Percentiles rank a stretch among this genome's conserved stretches.
Evolutionary conservation across 2,797 vertebrate species (phyloP).

Genomic region (Mastacembelus armatus): DNA sequence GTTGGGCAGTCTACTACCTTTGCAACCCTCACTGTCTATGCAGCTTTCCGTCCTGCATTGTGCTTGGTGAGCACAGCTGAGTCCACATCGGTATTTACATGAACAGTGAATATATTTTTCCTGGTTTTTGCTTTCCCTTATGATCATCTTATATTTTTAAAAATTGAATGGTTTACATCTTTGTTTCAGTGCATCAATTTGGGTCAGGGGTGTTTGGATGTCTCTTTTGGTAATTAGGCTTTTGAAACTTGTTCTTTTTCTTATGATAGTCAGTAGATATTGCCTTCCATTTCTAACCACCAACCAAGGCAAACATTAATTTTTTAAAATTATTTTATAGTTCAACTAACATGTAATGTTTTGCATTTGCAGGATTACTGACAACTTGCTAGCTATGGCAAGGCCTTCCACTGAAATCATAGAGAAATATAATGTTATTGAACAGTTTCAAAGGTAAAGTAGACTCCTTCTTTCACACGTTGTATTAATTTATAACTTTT

Average conservation of each 20-base stretch:
- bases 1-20: constrained; percentile 3
- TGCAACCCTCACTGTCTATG: background rate
- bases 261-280: background rate
- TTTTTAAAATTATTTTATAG: background rate
- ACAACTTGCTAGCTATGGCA: constrained; percentile 96
- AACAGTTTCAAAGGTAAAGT: constrained; percentile 92
- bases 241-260: too few species aligned
- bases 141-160: background rate
- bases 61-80: background rate
- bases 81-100: constrained; percentile 18
- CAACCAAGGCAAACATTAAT: background rate
- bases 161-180: background rate
- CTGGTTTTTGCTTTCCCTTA: constrained; percentile 4
- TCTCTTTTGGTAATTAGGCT: background rate
- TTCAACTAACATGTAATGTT: constrained; percentile 23
- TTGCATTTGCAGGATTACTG: constrained; percentile 89
- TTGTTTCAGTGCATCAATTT: background rate
- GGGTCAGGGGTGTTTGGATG: background rate
- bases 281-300: background rate
- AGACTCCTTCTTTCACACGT: background rate
- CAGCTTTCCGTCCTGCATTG: background rate
- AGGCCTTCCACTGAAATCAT: constrained; percentile 96
- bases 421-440: constrained; percentile 92
- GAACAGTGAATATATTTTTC: constrained; percentile 36
- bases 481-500: background rate